Base-by-base conservation (phyloP, 2,888 invertebrate species). In the Opisthograptis luteolata region DNA sequence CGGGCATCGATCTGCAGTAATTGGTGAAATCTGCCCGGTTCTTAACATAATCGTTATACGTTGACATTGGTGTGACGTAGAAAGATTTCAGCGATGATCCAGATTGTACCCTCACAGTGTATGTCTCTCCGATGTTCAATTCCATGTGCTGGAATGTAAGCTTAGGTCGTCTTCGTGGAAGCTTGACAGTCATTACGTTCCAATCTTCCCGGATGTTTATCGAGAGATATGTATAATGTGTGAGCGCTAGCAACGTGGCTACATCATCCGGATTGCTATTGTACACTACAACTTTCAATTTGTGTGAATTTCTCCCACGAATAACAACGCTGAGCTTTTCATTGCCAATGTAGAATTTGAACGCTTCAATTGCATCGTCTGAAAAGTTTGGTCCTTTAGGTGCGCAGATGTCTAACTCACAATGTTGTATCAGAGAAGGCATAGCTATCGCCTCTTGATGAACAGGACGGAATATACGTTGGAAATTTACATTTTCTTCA, bases 241-340 rank as follows among this genome's bases (percentile, higher is more conserved):
- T 36, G 6, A 41, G 9, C 0, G 41, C 41, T 10, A 48, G 14
- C 7, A 48, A 4, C 1, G 47, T 30, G 0, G 41, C 32, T 4
- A 41, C 19, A n/a, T 48, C 47, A 25, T 48, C 47, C 0, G 47
- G 47, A 25, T 41, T 41, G 15, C 47, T 48, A 30, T 48, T 48
- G 7, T 48, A 41, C 0, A 36, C 24, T 1, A 31, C 14, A 1
- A 41, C 24, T 15, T 25, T 48, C 8, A 48, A 13, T 13, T 48
- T 48, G 2, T 17, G 22, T 7, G 19, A 12, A 2, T 12, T n/a
- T 13, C 36, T 35, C 1, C 41, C 41, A 10, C 13, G 12, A 1
- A 48, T 8, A 0, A 30, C 34, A 6, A 50, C 19, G 6, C 39
- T 44, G 0, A 50, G 20, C 19, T 40, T 50, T 40, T 50, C 50